Conservation (phyloP, 2,888 invertebrate species). For the Drymonia ruficornis region DNA sequence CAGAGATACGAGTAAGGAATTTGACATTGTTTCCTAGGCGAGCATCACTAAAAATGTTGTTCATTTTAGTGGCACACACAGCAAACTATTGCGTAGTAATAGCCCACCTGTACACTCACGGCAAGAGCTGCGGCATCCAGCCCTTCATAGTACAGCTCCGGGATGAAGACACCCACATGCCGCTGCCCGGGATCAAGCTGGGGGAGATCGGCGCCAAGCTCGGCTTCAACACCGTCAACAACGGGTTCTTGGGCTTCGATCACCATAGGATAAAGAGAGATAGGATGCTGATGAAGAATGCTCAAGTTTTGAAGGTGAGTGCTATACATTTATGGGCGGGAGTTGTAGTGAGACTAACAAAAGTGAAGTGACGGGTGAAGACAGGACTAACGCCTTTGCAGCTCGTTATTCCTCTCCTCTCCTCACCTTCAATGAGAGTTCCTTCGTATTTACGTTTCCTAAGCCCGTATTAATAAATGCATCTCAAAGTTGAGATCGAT, state of each 20-base stretch:
- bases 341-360: no score
- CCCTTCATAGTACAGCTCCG: slow-evolving; percentile 96
- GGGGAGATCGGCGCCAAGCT: slow-evolving; percentile 98
- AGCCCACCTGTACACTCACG: slow-evolving; percentile 94
- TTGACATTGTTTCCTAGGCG: no score
- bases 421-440: no score
- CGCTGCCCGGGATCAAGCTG: slow-evolving; percentile 93
- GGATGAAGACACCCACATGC: slow-evolving; percentile 94
- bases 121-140: slow-evolving; percentile 93
- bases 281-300: slow-evolving; percentile 97
- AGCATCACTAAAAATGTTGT: no score
- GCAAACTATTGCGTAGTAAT: slow-evolving; percentile 96
- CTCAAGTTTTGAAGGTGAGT: slow-evolving; percentile 88
- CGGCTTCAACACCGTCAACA: slow-evolving; percentile 95
- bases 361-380: no score
- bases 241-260: slow-evolving; percentile 95
- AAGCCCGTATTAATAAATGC: no score
- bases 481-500: no score
- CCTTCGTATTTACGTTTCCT: no score
- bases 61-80: slow-evolving; percentile 93
- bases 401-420: no score
- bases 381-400: no score
- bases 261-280: slow-evolving; percentile 93
- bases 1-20: no score
- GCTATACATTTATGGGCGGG: no score